phyloP scores from a whole-genome alignment of 1,140 invertebrate genomes.

The Drosophila mayri region DNA sequence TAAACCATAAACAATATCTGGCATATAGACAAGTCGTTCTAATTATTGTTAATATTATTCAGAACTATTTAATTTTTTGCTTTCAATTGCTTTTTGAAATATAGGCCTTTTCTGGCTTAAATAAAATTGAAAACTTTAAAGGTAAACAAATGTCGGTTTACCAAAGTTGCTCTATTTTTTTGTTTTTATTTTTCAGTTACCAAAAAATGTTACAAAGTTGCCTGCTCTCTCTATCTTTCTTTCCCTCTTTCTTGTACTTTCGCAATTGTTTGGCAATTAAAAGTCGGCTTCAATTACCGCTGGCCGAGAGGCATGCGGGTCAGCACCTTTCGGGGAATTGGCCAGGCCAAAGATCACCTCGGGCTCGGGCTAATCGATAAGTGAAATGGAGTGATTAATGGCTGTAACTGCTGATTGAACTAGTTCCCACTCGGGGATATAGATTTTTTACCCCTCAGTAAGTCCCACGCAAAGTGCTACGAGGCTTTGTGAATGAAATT shows the following conservation, averaged over 20 bases:
- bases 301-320: slow-evolving; percentile 41
- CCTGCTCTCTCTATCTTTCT: slow-evolving; percentile 5
- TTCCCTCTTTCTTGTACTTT: slow-evolving; percentile 32
- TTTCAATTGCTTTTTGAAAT: not conserved
- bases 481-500: slow-evolving; percentile 12
- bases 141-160: not conserved
- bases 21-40: too few species aligned
- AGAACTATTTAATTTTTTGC: not conserved
- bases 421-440: slow-evolving; percentile 22
- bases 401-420: slow-evolving; percentile 36
- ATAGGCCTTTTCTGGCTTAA: not conserved
- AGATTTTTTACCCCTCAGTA: not conserved
- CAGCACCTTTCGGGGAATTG: slow-evolving; percentile 18
- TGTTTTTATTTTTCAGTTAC: slow-evolving; percentile 8
- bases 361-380: slow-evolving; percentile 68
- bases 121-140: not conserved
- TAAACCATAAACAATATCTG: too few species aligned
- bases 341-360: slow-evolving; percentile 8
- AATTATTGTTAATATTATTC: too few species aligned
- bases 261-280: slow-evolving; percentile 72
- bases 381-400: slow-evolving; percentile 67
- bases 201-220: slow-evolving; percentile 19
- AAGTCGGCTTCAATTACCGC: slow-evolving; percentile 49
- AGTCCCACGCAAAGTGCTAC: slow-evolving; percentile 17
- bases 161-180: not conserved